Percentiles rank a stretch among this genome's conserved stretches.
phyloP scores from a whole-genome alignment of 2,113 vertebrate species.

The Colinus virginianus region DNA sequence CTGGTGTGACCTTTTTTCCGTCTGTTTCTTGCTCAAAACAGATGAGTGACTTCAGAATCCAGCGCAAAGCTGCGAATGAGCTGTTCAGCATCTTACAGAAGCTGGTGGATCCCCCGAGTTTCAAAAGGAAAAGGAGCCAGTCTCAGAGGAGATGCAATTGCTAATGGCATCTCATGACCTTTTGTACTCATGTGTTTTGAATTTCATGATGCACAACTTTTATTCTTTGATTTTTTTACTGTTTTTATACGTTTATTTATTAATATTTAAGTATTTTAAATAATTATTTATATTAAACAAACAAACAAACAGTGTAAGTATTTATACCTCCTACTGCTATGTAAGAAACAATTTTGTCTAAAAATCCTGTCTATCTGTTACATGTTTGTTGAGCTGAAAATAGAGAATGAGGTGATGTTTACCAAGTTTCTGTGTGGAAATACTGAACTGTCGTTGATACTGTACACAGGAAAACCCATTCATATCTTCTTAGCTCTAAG shows the following conservation, averaged over 20 bases:
- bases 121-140: constrained; percentile 73
- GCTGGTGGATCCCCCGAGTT: neutral
- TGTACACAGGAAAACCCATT: neutral
- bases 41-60: constrained; percentile 70
- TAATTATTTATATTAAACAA: constrained; percentile 82
- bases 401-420: neutral
- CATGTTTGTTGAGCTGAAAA: constrained; percentile 39
- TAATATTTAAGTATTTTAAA: constrained; percentile 80
- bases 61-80: constrained; percentile 78
- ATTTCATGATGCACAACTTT: neutral
- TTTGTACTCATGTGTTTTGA: neutral
- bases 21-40: constrained; percentile 46
- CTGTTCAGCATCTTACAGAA: constrained; percentile 52
- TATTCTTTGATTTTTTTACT: neutral
- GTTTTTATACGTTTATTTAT: constrained; percentile 79
- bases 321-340: constrained; percentile 74
- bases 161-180: neutral
- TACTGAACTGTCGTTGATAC: neutral
- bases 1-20: neutral
- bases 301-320: constrained; percentile 51
- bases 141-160: constrained; percentile 35
- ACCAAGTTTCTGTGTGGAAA: neutral
- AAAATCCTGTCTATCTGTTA: constrained; percentile 71
- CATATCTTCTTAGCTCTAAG: neutral
- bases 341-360: constrained; percentile 56